These are phyloP conservation scores for Melanostigma gelatinosum DNA, from an alignment of 2,113 vertebrate species.

Conservation along the genomic window DNA sequence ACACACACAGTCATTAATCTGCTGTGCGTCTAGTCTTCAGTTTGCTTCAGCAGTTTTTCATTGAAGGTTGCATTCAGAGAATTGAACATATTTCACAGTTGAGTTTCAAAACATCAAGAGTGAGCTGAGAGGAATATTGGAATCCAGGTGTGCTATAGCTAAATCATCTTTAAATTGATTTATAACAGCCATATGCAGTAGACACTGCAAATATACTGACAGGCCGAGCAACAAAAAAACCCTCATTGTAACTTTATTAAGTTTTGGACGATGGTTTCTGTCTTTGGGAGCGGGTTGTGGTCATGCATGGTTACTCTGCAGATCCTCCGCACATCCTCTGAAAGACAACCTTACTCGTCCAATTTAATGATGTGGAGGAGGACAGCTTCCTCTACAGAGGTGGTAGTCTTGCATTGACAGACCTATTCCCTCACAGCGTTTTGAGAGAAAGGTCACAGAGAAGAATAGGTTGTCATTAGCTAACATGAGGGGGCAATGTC, in stretches of 20 bases:
- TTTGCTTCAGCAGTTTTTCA: constrained; percentile 19
- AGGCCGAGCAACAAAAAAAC: constrained; percentile 19
- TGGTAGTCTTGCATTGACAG: constrained; percentile 18
- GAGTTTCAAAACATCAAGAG: constrained; percentile 19
- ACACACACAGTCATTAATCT: constrained; percentile 10
- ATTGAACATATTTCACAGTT: constrained; percentile 24
- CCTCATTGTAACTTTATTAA: background rate
- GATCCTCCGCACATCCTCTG: constrained; percentile 43
- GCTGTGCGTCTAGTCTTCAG: background rate
- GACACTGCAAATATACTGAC: constrained; percentile 4
- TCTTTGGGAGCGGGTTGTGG: constrained; percentile 25
- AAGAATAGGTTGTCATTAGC: constrained; percentile 15
- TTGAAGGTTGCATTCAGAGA: background rate
- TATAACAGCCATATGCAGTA: background rate
- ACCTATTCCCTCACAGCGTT: constrained; percentile 34
- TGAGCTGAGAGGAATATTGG: constrained; percentile 9
- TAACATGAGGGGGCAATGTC: constrained; percentile 3
- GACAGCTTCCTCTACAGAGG: constrained; percentile 59
- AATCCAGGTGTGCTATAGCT: background rate
- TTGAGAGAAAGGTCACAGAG: constrained; percentile 39
- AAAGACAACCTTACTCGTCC: constrained; percentile 44
- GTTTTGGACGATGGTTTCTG: constrained; percentile 6
- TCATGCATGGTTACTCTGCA: constrained; percentile 43
- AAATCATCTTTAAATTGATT: constrained; percentile 39
- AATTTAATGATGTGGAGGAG: constrained; percentile 74